Conservation (phyloP, 2,797 vertebrate genomes). For the Bryconaethiops microstoma region DNA sequence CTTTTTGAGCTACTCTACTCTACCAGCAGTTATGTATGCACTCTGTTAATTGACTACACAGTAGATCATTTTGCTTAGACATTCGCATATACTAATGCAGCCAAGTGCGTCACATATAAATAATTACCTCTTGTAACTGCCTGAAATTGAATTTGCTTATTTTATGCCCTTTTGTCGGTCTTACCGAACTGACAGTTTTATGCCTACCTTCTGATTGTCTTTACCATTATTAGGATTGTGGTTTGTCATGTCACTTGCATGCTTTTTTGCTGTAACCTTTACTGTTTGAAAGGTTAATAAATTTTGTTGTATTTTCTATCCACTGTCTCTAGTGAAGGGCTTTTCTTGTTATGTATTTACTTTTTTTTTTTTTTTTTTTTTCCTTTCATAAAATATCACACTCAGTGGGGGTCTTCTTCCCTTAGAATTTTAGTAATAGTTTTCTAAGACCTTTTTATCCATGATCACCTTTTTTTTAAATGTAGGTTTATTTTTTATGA, state of each 20-base stretch:
- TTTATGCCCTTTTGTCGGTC: conserved; percentile 40
- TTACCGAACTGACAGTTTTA: conserved; percentile 45
- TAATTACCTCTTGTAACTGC: conserved; percentile 30
- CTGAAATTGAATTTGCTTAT: conserved; percentile 15
- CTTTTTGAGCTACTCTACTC: conserved; percentile 31
- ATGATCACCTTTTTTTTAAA: too few species aligned
- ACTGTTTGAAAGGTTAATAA: conserved; percentile 64
- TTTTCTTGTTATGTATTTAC: not conserved
- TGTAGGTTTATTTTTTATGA: too few species aligned
- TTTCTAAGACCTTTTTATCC: too few species aligned
- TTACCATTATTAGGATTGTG: conserved; percentile 62
- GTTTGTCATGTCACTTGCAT: conserved; percentile 63
- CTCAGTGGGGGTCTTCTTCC: too few species aligned
- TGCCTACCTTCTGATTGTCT: conserved; percentile 54
- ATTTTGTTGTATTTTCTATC: conserved; percentile 59
- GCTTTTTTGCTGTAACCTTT: conserved; percentile 64
- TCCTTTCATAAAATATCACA: too few species aligned
- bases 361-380: not conserved
- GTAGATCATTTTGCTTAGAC: not conserved
- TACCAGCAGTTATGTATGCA: conserved; percentile 27
- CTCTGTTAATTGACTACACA: conserved; percentile 21
- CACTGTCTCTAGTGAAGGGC: not conserved
- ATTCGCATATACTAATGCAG: not conserved
- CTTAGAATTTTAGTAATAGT: too few species aligned
- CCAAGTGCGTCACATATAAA: not conserved